phyloP scores from a whole-genome alignment of 2,797 vertebrate species.

The Coendou prehensilis region DNA sequence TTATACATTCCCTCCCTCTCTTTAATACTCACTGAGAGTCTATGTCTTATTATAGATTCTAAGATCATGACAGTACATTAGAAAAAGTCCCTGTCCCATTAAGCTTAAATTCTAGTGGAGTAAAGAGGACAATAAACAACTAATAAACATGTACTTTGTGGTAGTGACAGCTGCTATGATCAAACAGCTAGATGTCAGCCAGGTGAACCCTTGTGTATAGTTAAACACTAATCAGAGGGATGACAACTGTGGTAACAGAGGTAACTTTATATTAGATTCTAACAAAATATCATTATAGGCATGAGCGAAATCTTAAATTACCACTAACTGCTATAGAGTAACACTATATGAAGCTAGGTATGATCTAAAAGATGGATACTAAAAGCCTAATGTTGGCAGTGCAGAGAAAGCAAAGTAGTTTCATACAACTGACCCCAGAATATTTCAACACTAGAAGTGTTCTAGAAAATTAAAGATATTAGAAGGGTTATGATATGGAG shows the following conservation, averaged over 20 bases:
- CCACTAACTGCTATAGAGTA: neutral
- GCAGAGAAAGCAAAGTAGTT: constrained; percentile 7
- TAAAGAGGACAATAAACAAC: neutral
- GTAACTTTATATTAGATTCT: constrained; percentile 5
- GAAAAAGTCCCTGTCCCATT: neutral
- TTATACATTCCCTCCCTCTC: constrained; percentile 15
- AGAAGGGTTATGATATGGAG: neutral
- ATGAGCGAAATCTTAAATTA: constrained; percentile 28
- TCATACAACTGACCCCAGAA: neutral
- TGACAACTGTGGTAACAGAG: neutral
- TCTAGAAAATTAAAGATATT: constrained; percentile 18
- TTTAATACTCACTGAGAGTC: constrained; percentile 24
- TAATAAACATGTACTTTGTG: constrained; percentile 26
- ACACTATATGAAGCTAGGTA: neutral
- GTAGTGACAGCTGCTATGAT: neutral
- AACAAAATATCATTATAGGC: neutral
- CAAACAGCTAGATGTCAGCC: neutral
- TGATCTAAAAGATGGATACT: neutral
- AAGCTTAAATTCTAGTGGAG: constrained; percentile 31
- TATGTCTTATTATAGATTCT: neutral
- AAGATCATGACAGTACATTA: constrained; percentile 12
- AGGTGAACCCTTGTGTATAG: neutral
- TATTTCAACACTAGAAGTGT: neutral
- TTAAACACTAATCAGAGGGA: constrained; percentile 1
- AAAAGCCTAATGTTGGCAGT: neutral